phyloP scores from a whole-genome alignment of 2,113 vertebrate species.

The Gulo gulo region DNA sequence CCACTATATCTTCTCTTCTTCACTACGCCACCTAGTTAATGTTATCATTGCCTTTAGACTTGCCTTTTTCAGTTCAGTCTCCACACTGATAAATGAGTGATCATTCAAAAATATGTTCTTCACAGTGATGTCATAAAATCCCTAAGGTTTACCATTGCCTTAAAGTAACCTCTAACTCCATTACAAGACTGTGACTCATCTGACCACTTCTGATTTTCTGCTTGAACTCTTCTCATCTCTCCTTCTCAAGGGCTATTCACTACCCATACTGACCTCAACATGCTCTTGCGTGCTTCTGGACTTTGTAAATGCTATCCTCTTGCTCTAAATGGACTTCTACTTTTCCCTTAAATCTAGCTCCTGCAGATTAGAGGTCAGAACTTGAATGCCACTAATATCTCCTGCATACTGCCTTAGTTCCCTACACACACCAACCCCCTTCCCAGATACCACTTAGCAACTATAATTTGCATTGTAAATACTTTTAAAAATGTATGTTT shows the following conservation, averaged over 20 bases:
- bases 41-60: not conserved
- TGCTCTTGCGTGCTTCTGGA: not conserved
- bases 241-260: not conserved
- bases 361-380: not conserved
- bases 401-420: not conserved
- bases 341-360: not conserved
- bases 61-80: not conserved
- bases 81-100: fast-evolving
- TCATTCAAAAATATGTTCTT: not conserved
- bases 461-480: not conserved
- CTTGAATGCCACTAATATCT: not conserved
- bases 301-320: not conserved
- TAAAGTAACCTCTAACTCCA: not conserved
- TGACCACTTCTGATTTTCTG: not conserved
- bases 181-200: not conserved
- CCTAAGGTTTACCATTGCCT: not conserved
- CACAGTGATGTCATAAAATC: not conserved
- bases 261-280: not conserved
- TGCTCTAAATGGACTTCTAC: not conserved
- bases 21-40: not conserved
- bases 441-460: not conserved
- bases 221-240: not conserved
- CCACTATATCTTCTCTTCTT: not conserved
- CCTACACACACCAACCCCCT: fast-evolving
- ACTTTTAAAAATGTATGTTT: not conserved